Evolutionary conservation across 2,888 invertebrate genomes (phyloP).

Genomic region (Scelioninae gen. 1): DNA sequence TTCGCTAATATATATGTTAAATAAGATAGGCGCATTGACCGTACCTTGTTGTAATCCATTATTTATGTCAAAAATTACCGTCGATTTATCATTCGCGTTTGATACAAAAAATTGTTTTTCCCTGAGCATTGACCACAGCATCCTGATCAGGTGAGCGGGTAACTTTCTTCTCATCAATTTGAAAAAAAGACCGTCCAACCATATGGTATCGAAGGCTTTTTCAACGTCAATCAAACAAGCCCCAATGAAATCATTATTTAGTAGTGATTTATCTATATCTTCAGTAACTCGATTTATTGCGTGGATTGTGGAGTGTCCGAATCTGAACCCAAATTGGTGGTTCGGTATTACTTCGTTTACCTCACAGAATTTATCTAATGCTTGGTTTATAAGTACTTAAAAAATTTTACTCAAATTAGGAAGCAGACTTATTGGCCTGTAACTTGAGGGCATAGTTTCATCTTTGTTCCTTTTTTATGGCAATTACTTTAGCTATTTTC

Average conservation of each 20-base stretch:
- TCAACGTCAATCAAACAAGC: no score
- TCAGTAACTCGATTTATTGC: no score
- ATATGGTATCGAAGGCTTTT: no score
- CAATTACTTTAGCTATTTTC: conserved; percentile 59
- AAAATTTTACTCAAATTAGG: conserved; percentile 55
- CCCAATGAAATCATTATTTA: no score
- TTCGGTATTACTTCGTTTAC: conserved; percentile 28
- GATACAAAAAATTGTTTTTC: neutral
- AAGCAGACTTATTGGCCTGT: conserved; percentile 68
- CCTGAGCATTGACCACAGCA: neutral
- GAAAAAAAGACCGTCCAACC: conserved; percentile 28
- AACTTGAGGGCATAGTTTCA: conserved; percentile 39
- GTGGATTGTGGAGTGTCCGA: conserved; percentile 20
- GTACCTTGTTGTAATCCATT: conserved; percentile 9
- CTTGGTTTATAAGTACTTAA: conserved; percentile 19
- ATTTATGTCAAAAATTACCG: neutral
- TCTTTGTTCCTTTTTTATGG: conserved; percentile 54
- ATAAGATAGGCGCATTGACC: conserved; percentile 24
- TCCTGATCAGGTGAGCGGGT: neutral
- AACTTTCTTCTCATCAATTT: conserved; percentile 24
- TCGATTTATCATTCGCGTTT: neutral
- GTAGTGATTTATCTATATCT: no score
- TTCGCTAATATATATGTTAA: conserved; percentile 36
- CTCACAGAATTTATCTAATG: neutral
- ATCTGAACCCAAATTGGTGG: conserved; percentile 30